Conservation (phyloP, 2,888 invertebrate genomes). For the Drepanosiphum platanoidis region DNA sequence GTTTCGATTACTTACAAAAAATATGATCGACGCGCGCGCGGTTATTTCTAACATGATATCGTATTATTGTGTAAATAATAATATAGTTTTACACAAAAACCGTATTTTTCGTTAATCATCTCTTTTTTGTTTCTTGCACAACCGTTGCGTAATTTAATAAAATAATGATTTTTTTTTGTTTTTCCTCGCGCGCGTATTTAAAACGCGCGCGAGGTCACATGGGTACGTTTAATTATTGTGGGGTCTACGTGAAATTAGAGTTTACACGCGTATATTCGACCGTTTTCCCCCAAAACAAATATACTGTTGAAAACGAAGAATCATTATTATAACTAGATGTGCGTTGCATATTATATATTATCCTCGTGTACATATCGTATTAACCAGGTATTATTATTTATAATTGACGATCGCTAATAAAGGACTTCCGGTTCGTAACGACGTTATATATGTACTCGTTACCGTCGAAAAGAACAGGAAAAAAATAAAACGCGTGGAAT, state of each 20-base stretch:
- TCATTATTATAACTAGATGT: not conserved
- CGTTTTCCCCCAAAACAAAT: not conserved
- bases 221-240: not conserved
- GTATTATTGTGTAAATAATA: too few species aligned
- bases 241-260: not conserved
- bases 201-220: not conserved
- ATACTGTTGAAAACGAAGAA: not conserved
- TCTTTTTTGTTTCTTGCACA: not conserved
- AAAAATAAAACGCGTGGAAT: not conserved
- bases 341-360: not conserved
- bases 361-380: not conserved
- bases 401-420: constrained; percentile 28
- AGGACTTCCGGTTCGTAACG: not conserved
- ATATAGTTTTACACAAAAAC: not conserved
- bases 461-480: not conserved
- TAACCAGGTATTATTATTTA: constrained; percentile 4
- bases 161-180: not conserved
- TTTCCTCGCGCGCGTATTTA: not conserved
- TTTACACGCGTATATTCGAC: not conserved
- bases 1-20: too few species aligned
- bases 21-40: too few species aligned
- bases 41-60: too few species aligned
- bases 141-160: not conserved
- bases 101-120: not conserved
- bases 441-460: constrained; percentile 4